Base-by-base conservation (phyloP, 2,888 invertebrate species). In the Enchytraeus crypticus region DNA sequence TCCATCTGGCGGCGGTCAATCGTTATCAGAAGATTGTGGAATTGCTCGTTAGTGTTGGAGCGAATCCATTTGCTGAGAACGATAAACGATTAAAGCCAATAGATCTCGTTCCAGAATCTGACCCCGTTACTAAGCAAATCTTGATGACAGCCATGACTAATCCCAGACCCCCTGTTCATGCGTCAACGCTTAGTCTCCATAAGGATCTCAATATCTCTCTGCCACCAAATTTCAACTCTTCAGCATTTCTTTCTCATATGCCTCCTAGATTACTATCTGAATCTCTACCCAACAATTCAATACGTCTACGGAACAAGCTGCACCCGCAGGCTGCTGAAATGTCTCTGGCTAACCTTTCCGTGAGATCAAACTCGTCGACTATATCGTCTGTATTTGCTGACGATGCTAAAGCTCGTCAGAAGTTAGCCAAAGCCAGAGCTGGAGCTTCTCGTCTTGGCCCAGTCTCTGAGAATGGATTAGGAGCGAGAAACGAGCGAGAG, bases 31-130 rank as follows among this genome's bases (percentile, higher is more conserved):
- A 66, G 21, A 69, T 70, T 18, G 69, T 70, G 0, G 69, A 70
- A 53, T 55, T 70, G 8, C 61, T 70, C 14, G 61, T 70, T 5
- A 64, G 61, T 23, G 53, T 66, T n/a, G 70, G 70, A 11, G 70
- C 67, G 8, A 70, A 69, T 54, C 69, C 70, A 3, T 65, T 70
- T 47, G 57, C 66, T 14, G 70, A 70, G 53, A 69, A 69, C 49
- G 57, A 67, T n/a, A 60, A 66, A 23, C 51, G 60, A 3, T 43
- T 66, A 49, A 70, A 70, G 45, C 67, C 70, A 0, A 62, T 70
- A 32, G 69, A 70, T 46, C 54, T 68, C 1, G 67, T 67, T 0
- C 66, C 68, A 3, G 67, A 66, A 14, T 53, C 58, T 14, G 70
- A 70, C 49, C 64, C 69, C 18, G 66, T 68, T 49, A 66, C 69